A percentile compares a stretch with the other conserved stretches of the same genome.
phyloP scores from a whole-genome alignment of 2,888 invertebrate species.

The Coenonympha arcania region DNA sequence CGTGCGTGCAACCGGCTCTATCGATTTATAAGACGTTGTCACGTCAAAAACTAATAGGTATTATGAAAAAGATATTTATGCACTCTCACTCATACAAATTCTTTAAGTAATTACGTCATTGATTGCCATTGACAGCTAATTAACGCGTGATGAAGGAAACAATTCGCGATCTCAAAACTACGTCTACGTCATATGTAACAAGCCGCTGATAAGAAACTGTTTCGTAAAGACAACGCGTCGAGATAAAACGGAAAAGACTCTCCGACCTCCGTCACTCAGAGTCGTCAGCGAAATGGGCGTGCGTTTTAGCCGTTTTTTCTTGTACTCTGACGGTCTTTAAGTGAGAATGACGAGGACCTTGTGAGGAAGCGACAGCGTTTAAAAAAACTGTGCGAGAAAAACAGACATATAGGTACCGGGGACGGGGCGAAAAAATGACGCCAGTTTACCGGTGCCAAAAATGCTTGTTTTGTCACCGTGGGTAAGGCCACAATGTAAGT shows the following conservation, averaged over 20 bases:
- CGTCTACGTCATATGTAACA: constrained; percentile 16
- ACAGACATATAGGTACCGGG: too few relatives aligned
- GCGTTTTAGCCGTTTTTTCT: constrained; percentile 40
- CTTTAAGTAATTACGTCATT: neutral
- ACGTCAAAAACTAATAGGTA: too few relatives aligned
- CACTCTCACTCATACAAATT: neutral
- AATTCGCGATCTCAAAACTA: constrained; percentile 12
- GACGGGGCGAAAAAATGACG: too few relatives aligned
- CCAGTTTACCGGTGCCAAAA: too few relatives aligned
- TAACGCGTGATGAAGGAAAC: constrained; percentile 8
- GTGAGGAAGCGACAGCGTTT: constrained; percentile 14
- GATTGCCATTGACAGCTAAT: constrained; percentile 13
- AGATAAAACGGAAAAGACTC: constrained; percentile 21
- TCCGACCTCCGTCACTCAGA: constrained; percentile 28
- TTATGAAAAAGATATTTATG: too few relatives aligned
- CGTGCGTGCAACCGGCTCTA: too few relatives aligned
- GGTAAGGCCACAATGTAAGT: too few relatives aligned
- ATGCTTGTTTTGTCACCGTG: too few relatives aligned
- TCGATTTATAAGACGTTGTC: too few relatives aligned
- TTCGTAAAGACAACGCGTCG: constrained; percentile 6
- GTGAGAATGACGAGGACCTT: constrained; percentile 31
- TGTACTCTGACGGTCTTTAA: constrained; percentile 43
- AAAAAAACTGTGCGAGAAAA: too few relatives aligned
- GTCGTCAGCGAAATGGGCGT: constrained; percentile 31
- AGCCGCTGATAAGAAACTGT: constrained; percentile 21